Percentiles rank a stretch among this genome's conserved stretches.
Conservation (phyloP, 2,888 invertebrate genomes). For the Barypeithes pellucidus region DNA sequence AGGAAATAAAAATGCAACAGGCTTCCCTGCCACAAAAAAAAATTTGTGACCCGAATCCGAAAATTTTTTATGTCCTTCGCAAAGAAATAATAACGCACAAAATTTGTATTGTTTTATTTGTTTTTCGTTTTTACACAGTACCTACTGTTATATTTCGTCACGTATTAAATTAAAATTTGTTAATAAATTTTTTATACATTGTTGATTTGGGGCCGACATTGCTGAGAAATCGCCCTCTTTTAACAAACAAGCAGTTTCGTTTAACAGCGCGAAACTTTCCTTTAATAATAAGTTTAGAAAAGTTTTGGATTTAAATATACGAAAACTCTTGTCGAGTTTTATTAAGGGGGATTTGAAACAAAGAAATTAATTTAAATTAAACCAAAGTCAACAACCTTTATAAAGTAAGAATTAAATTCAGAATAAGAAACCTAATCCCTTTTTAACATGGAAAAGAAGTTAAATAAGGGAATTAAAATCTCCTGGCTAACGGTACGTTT, state of each 20-base stretch:
- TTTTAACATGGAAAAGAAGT: neutral
- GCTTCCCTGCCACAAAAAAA: no score
- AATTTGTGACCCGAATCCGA: no score
- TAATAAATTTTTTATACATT: neutral
- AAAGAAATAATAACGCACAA: no score
- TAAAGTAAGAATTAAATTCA: neutral
- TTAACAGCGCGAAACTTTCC: neutral
- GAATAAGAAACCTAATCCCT: neutral
- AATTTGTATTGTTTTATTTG: no score
- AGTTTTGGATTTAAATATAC: constrained; percentile 17
- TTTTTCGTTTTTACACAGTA: neutral
- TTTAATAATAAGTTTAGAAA: constrained; percentile 3
- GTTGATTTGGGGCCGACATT: neutral
- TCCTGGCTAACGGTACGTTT: neutral
- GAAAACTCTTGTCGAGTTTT: constrained; percentile 13
- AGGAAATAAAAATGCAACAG: no score
- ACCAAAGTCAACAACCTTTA: constrained; percentile 6
- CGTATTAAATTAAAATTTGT: constrained; percentile 6
- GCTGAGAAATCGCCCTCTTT: neutral
- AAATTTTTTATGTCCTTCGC: no score
- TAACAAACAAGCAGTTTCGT: constrained; percentile 19
- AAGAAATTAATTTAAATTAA: constrained; percentile 15
- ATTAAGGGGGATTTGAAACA: constrained; percentile 4
- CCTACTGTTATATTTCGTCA: neutral
- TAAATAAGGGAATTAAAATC: neutral